Evolutionary conservation across 2,888 invertebrate genomes (phyloP), one percentile per base, ranked within the genome.

Genomic region (Philereme transversata): DNA sequence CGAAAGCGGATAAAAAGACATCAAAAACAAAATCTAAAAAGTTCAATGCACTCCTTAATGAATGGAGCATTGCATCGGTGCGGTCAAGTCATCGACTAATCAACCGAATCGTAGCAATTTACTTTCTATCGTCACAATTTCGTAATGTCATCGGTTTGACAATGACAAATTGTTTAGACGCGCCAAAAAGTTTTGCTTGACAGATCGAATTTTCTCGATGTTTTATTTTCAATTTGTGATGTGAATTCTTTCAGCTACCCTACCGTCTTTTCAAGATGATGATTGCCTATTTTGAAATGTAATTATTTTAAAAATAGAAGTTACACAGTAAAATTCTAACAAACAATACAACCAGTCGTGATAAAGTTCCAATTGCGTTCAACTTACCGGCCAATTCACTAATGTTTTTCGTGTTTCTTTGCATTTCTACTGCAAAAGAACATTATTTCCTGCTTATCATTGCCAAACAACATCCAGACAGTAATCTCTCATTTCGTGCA

Each of bases 271-370:
- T 35, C 33, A 11, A 44, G 9, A 65, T 57, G 57, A 55, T 65
- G 55, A 44, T 65, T 7, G 57, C 60, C 0, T 62, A 51, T 51
- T 60, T 52, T 43, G 51, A 57, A 40, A 56, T 57, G 57, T 62
- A 60, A 57, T 33, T 40, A 48, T 7, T 38, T 7, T 45, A n/a
- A n/a, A 45, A 22, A 9, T 33, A 7, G 33, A 22, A 46, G 7
- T 33, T 11, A 45, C 41, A 9, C 41, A 5, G 43, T 22, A 45
- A 6, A 22, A 45, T 45, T 1, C 7, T 45, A 45, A 4, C 11
- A 4, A 45, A 45, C 4, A 10, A 22, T 11, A 5, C 11, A 5
- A 11, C n/a, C 22, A n/a, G 11, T 5, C 8, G 44, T 5, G 44
- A 22, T 45, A 22, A 10, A n/a, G 45, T 22, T 5, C n/a, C n/a